Percentiles rank a stretch among this genome's conserved stretches.
These are phyloP conservation scores for Drosophila kanapiae DNA, from an alignment of 1,140 invertebrate genomes.

Conservation along the genomic window DNA sequence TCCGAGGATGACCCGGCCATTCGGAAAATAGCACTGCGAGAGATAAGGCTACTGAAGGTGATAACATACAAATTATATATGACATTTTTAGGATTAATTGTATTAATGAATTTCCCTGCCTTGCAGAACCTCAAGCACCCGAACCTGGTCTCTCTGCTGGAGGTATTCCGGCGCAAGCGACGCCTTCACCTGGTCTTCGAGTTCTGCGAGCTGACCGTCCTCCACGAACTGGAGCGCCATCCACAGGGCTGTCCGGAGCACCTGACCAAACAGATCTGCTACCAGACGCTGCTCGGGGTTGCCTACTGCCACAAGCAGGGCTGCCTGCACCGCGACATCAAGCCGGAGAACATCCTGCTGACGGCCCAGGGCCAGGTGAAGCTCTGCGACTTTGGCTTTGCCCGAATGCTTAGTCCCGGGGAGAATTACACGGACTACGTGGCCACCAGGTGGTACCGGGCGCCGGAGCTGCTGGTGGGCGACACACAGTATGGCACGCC, in stretches of 20 bases:
- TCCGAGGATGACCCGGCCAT: constrained; percentile 99
- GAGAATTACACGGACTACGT: constrained; percentile 99
- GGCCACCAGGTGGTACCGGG: constrained; percentile 99
- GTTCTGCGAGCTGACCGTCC: constrained; percentile 98
- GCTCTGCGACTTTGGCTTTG: constrained; percentile 99
- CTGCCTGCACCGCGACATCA: constrained; percentile 98
- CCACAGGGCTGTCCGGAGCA: constrained; percentile 93
- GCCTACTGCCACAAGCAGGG: constrained; percentile 98
- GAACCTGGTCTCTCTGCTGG: constrained; percentile 98
- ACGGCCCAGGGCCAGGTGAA: constrained; percentile 97
- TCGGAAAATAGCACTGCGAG: constrained; percentile 98
- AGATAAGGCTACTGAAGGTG: constrained; percentile 99
- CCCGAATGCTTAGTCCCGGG: constrained; percentile 97
- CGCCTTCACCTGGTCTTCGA: constrained; percentile 99
- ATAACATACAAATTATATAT: constrained; percentile 10
- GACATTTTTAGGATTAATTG: neutral
- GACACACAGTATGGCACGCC: constrained; percentile 98
- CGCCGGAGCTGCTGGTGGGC: constrained; percentile 98
- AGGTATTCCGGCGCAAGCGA: constrained; percentile 98
- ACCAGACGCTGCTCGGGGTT: constrained; percentile 97
- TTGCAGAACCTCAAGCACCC: constrained; percentile 98
- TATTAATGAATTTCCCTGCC: constrained; percentile 11
- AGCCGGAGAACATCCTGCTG: constrained; percentile 99
- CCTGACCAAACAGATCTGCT: constrained; percentile 96
- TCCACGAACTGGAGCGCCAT: constrained; percentile 98